A percentile compares a stretch with the other conserved stretches of the same genome.
Evolutionary conservation across 2,113 vertebrate genomes (phyloP).

Genomic region (Brevimyrus niger): DNA sequence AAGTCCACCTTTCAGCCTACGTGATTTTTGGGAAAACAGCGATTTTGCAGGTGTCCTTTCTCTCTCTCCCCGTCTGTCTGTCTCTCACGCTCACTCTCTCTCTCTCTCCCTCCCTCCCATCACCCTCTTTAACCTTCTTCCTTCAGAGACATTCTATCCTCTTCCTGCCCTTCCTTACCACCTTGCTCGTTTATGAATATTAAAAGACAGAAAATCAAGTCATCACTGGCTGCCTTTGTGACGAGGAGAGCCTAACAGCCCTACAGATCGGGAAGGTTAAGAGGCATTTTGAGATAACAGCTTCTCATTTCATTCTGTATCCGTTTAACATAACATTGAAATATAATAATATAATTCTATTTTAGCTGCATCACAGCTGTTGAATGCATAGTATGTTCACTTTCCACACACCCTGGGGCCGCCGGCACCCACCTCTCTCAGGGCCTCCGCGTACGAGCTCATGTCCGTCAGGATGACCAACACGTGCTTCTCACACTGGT

Average conservation of each 20-base stretch:
- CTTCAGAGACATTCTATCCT: neutral
- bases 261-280: neutral
- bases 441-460: conserved; percentile 72
- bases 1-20: conserved; percentile 26
- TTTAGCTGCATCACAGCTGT: neutral
- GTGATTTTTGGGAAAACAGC: conserved; percentile 1
- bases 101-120: neutral
- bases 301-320: neutral
- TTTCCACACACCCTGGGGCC: neutral
- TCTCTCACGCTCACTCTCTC: neutral
- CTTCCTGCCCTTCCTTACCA: neutral
- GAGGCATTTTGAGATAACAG: neutral
- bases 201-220: neutral
- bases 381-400: neutral
- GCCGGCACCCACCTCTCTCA: conserved; percentile 59
- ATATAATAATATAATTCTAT: neutral
- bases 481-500: conserved; percentile 75
- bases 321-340: neutral
- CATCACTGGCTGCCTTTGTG: neutral
- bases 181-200: neutral
- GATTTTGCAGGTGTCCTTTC: neutral
- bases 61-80: neutral
- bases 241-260: neutral
- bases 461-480: conserved; percentile 74
- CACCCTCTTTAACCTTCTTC: neutral